Evolutionary conservation across 2,113 vertebrate genomes (phyloP).

Genomic region (Brienomyrus brachyistius): DNA sequence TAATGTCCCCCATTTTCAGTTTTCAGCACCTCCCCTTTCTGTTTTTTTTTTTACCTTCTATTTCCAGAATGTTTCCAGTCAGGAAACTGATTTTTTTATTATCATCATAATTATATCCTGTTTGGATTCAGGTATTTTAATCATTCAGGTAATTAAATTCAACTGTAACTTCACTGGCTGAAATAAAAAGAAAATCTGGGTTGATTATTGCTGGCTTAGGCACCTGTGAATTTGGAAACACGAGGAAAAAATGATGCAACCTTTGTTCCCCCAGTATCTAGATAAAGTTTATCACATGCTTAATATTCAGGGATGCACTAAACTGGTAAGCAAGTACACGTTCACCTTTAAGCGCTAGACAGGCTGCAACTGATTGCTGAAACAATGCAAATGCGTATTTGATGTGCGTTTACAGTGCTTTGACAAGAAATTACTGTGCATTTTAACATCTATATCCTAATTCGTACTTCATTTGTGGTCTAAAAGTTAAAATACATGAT

Average conservation of each 20-base stretch:
- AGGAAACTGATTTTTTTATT: neutral
- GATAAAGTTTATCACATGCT: neutral
- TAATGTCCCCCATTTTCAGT: neutral
- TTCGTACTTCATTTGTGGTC: neutral
- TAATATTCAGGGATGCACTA: neutral
- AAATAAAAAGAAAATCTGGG: neutral
- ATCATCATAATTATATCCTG: neutral
- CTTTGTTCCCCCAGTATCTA: neutral
- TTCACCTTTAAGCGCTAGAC: neutral
- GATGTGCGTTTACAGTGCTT: neutral
- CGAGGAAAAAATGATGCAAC: neutral
- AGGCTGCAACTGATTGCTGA: neutral
- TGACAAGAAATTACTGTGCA: neutral
- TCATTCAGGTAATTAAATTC: neutral
- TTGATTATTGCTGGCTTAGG: neutral
- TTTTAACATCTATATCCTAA: neutral
- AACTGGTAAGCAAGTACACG: neutral
- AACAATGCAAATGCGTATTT: neutral
- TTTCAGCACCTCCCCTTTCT: neutral
- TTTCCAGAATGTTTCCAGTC: neutral
- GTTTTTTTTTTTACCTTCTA: neutral
- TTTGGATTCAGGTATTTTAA: neutral
- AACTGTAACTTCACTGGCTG: neutral
- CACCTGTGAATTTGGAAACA: neutral
- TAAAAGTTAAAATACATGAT: no score